Evolutionary conservation across 1,140 invertebrate genomes (phyloP), one percentile per base, ranked within the genome.

Genomic region (Galendromus occidentalis): DNA sequence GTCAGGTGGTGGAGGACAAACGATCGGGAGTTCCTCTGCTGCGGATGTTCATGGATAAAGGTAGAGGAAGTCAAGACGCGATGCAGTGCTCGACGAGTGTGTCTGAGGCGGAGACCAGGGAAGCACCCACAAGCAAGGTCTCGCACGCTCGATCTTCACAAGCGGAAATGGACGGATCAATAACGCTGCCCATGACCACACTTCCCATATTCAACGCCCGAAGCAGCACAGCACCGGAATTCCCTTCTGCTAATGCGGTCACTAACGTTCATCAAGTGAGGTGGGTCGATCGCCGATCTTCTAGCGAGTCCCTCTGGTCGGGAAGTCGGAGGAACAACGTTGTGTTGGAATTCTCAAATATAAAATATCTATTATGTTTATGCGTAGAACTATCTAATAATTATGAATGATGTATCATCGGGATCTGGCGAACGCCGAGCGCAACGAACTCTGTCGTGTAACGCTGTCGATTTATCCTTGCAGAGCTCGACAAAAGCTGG

Each of bases 21-120:
- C 41, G 67, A 83, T 84, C 70, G 69, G 41, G 69, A 68, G 22
- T 84, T 90, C 72, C 84, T 75, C 79, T 91, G 69, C 84, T 91
- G n/a, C 86, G 86, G 74, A 75, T 89, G 42, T 91, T 89, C 72
- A 89, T 91, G 80, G 88, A 88, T 75, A 87, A 90, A 59, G 51
- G 51, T 20, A 25, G 20, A 25, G 51, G 51, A 29, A 59, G 51
- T 22, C 51, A 59, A 9, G 51, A 59, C 2, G 51, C 22, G 1
- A 59, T 59, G 51, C 51, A 59, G 14, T 59, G 51, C 51, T 59
- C 51, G 51, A 29, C 51, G 22, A 59, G 51, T 25, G 22, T 25
- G 51, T 20, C 51, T 17, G 51, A 59, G 51, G 25, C 51, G 14
- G 51, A 33, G 14, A 59, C 14, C 25, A 59, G 22, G 22, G 51